phyloP scores from a whole-genome alignment of 2,888 invertebrate genomes.

The Cylindroiulus punctatus region DNA sequence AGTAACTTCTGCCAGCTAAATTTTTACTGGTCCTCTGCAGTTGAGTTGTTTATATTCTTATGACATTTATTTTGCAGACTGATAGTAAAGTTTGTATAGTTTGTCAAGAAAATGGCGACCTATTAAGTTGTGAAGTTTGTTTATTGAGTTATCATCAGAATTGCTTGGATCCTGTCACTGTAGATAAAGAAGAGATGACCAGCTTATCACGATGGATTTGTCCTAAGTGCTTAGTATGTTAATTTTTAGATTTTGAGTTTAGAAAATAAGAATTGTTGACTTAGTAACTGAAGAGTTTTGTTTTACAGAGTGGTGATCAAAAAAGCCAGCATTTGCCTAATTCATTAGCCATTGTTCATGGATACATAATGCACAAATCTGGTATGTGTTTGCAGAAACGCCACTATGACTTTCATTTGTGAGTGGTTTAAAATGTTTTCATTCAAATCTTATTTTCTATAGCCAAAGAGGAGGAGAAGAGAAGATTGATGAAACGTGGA shows the following conservation, averaged over 20 bases:
- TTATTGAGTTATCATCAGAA: conserved; percentile 52
- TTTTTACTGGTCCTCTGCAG: background rate
- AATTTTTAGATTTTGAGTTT: background rate
- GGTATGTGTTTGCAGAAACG: conserved; percentile 46
- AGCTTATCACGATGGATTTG: conserved; percentile 55
- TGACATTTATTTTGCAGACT: background rate
- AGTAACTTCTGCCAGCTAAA: too few relatives aligned
- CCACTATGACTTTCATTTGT: background rate
- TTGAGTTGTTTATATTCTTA: conserved; percentile 28
- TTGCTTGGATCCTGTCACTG: conserved; percentile 52
- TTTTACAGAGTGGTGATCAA: conserved; percentile 14
- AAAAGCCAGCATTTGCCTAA: conserved; percentile 27
- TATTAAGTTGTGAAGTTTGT: conserved; percentile 57
- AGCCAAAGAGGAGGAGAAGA: conserved; percentile 55
- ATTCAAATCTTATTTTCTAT: background rate
- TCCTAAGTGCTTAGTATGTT: conserved; percentile 56
- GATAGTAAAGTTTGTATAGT: conserved; percentile 52
- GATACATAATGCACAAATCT: conserved; percentile 57
- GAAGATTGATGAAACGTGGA: conserved; percentile 55
- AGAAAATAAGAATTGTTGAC: background rate
- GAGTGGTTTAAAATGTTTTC: background rate
- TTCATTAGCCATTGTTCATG: conserved; percentile 56
- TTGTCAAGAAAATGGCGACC: conserved; percentile 54
- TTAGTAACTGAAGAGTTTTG: background rate
- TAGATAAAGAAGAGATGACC: conserved; percentile 40